Base-by-base conservation (phyloP, 2,797 vertebrate species). In the Chromis chromis region DNA sequence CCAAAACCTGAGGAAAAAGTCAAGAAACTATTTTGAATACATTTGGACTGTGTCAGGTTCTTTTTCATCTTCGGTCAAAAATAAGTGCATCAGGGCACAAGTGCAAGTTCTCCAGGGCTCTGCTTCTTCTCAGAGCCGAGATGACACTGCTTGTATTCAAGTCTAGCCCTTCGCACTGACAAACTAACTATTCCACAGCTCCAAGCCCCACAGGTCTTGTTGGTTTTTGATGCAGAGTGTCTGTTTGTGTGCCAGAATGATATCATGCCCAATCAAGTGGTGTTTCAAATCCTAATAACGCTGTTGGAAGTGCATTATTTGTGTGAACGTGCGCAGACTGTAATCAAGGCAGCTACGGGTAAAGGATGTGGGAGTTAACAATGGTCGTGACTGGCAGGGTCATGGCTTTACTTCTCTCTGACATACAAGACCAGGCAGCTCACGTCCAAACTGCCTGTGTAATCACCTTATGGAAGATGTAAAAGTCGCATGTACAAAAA, bases 261-360 rank as follows among this genome's bases (percentile, higher is more conserved):
- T 93, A 93, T 94, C 92, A 92, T 83, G 88, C 89, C 91, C 91
- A 94, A 94, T 95, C 93, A 93, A 93, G 93, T 92, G 91, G 89
- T 90, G 93, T 94, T 93, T 94, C 90, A 93, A 90, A 93, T 93
- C 92, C 91, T 94, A 94, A 94, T 94, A 94, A 94, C 89, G 86
- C 92, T 85, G 93, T 90, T 94, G 94, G 93, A 94, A 93, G 92
- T 93, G 91, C 92, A 91, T 93, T 94, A 94, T 94, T 94, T 93
- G 92, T 86, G 85, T 24, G 90, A 94, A 93, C 91, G 90, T 94
- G 94, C 83, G 31, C 87, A 73, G 94, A 94, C 91, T 94, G 87
- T 85, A 94, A 95, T 93, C 87, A 93, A 82, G 85, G 83, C 82
- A 59, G 86, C 84, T 76, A 67, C 61, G 65, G 88, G 69, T 87